Evolutionary conservation across 1,140 invertebrate genomes (phyloP).

Genomic region (Tetranychus cinnabarinus): DNA sequence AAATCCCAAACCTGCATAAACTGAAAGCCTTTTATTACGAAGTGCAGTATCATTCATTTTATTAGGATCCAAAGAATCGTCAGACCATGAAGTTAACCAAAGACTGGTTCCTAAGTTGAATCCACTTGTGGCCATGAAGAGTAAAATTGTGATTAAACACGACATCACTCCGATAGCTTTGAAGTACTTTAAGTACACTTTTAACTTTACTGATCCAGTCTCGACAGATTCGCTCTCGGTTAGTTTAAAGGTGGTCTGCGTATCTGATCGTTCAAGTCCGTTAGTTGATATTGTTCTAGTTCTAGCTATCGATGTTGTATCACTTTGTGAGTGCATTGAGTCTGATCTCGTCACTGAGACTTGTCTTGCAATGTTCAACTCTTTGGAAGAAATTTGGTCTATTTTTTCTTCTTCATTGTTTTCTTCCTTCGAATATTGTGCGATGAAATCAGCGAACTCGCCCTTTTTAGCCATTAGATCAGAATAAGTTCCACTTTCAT

Average conservation of each 20-base stretch:
- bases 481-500: slow-evolving; percentile 19
- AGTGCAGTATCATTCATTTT: slow-evolving; percentile 22
- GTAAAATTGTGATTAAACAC: slow-evolving; percentile 4
- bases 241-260: slow-evolving; percentile 29
- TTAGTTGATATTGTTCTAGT: too few relatives aligned
- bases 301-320: background rate
- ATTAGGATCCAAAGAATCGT: slow-evolving; percentile 16
- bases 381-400: background rate
- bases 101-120: slow-evolving; percentile 18
- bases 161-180: slow-evolving; percentile 1
- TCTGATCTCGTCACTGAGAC: background rate
- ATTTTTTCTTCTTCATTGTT: background rate
- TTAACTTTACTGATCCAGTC: slow-evolving; percentile 9
- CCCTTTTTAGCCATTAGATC: slow-evolving; percentile 18
- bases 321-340: background rate
- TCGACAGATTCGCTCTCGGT: slow-evolving; percentile 3
- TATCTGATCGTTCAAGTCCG: background rate
- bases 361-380: slow-evolving; percentile 19
- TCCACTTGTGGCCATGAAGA: slow-evolving; percentile 10
- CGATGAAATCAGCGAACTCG: slow-evolving; percentile 11
- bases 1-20: slow-evolving; percentile 61
- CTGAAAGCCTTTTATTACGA: slow-evolving; percentile 56
- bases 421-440: slow-evolving; percentile 16
- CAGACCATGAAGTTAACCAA: slow-evolving; percentile 22
- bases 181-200: slow-evolving; percentile 4